phyloP scores from a whole-genome alignment of 1,140 invertebrate species.

The Drosophila eugracilis region DNA sequence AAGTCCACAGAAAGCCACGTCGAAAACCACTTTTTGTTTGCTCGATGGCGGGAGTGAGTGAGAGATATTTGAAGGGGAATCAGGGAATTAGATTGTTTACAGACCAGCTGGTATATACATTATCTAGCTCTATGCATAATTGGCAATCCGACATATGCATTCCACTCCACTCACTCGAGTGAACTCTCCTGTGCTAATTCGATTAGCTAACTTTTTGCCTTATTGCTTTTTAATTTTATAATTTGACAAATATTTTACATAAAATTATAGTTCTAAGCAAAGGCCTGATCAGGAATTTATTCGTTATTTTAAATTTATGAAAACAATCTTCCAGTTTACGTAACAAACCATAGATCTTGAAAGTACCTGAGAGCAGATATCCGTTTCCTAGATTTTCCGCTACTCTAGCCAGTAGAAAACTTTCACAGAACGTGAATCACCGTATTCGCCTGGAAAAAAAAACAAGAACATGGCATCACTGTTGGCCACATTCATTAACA shows the following conservation, averaged over 20 bases:
- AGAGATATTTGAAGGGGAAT: neutral
- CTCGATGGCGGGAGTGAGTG: slow-evolving; percentile 24
- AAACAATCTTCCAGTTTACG: too few species aligned
- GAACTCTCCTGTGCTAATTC: slow-evolving; percentile 37
- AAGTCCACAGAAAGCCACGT: slow-evolving; percentile 1
- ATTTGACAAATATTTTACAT: neutral
- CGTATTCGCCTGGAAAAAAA: too few species aligned
- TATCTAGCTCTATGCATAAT: slow-evolving; percentile 15
- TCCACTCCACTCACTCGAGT: slow-evolving; percentile 21
- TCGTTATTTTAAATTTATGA: neutral
- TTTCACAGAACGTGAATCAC: too few species aligned
- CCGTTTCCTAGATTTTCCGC: too few species aligned
- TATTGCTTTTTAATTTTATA: slow-evolving; percentile 31
- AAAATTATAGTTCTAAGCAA: neutral
- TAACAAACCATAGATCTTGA: too few species aligned
- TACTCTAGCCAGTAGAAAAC: too few species aligned
- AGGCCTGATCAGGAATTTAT: neutral
- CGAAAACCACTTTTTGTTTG: slow-evolving; percentile 17
- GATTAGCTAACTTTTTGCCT: slow-evolving; percentile 32
- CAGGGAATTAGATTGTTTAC: slow-evolving; percentile 40
- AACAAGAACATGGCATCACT: neutral
- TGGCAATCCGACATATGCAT: slow-evolving; percentile 31
- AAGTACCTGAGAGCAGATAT: too few species aligned
- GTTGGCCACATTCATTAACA: slow-evolving; percentile 59
- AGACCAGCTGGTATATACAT: slow-evolving; percentile 7